These are phyloP conservation scores for Aurelia sp. DNA, from an alignment of 30 jellyfish, hydroid and myxozoan species.

Conservation along the genomic window DNA sequence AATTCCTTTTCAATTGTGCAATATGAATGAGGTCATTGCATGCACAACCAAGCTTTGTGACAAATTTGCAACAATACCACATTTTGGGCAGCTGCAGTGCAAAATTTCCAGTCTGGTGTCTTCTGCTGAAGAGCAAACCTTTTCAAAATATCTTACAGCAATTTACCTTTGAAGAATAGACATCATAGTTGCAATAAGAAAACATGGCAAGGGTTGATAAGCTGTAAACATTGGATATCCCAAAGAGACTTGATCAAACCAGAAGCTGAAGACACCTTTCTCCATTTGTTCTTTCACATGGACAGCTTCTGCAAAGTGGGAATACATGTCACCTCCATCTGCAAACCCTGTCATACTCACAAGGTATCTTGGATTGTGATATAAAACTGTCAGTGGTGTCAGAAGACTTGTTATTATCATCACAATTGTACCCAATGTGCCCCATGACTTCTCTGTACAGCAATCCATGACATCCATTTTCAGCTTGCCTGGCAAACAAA, in stretches of 20 bases:
- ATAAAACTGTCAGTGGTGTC: slow-evolving; percentile 50
- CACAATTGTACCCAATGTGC: slow-evolving; percentile 19
- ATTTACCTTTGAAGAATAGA: slow-evolving; percentile 62
- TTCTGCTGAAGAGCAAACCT: no score
- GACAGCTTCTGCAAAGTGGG: slow-evolving; percentile 79
- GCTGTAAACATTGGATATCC: slow-evolving; percentile 88
- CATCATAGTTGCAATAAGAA: slow-evolving; percentile 75
- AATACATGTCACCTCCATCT: slow-evolving; percentile 83
- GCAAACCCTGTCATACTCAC: slow-evolving; percentile 69
- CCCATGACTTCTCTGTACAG: background rate
- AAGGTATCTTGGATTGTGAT: slow-evolving; percentile 54
- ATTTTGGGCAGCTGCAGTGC: no score
- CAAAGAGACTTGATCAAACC: slow-evolving; percentile 68
- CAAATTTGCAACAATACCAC: no score
- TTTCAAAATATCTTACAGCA: background rate
- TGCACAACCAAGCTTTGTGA: no score
- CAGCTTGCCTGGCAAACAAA: no score
- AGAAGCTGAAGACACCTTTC: slow-evolving; percentile 66
- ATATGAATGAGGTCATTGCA: no score
- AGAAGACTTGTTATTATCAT: slow-evolving; percentile 25
- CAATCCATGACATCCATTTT: no score
- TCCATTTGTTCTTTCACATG: slow-evolving; percentile 66
- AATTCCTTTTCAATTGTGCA: no score
- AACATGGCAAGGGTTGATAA: slow-evolving; percentile 82
- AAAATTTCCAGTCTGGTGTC: no score